These are phyloP conservation scores for Pachyuromys duprasi DNA, from an alignment of 2,797 vertebrate genomes.

Conservation along the genomic window DNA sequence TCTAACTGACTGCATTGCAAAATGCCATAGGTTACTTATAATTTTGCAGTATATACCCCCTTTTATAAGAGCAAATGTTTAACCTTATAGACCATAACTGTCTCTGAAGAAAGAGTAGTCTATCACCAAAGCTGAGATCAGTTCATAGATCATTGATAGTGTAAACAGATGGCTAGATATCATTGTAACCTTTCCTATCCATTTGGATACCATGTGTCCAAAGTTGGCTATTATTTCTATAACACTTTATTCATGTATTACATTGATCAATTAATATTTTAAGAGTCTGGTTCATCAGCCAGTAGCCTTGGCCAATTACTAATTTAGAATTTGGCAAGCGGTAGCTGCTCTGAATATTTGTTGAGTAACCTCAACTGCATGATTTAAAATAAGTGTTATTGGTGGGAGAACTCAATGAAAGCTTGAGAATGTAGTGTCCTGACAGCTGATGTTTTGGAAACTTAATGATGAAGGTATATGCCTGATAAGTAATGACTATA, in stretches of 20 bases:
- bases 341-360: slow-evolving; percentile 34
- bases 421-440: neutral
- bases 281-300: neutral
- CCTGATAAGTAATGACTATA: neutral
- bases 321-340: slow-evolving; percentile 29
- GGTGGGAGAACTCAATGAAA: neutral
- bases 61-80: slow-evolving; percentile 79
- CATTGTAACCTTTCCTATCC: slow-evolving; percentile 74
- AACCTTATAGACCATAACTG: slow-evolving; percentile 75
- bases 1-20: slow-evolving; percentile 47
- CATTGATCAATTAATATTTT: slow-evolving; percentile 51
- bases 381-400: neutral
- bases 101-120: slow-evolving; percentile 71
- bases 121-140: slow-evolving; percentile 76
- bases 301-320: slow-evolving; percentile 57
- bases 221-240: slow-evolving; percentile 43
- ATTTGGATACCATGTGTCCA: slow-evolving; percentile 68
- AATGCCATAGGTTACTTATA: slow-evolving; percentile 39
- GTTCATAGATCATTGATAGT: slow-evolving; percentile 82
- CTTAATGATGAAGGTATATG: neutral
- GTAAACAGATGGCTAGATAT: slow-evolving; percentile 79
- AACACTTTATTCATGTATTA: neutral
- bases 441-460: neutral
- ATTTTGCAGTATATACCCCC: slow-evolving; percentile 63
- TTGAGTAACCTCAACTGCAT: slow-evolving; percentile 7